Evolutionary conservation across 2,888 invertebrate species (phyloP).

Genomic region (Lathronympha strigana): DNA sequence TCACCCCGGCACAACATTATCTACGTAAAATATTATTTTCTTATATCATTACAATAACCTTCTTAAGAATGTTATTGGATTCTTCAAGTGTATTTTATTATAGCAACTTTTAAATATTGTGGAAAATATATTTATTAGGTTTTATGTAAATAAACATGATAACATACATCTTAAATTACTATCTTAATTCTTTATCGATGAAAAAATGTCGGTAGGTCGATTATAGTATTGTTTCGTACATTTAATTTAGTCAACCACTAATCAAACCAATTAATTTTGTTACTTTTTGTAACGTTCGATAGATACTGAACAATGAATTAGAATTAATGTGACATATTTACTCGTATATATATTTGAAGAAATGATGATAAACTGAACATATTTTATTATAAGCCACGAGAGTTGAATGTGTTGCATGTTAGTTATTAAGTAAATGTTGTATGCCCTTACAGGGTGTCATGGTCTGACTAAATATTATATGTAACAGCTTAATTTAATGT

Average conservation of each 20-base stretch:
- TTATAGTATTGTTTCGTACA: too few relatives aligned
- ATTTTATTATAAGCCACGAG: too few relatives aligned
- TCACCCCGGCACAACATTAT: conserved; percentile 33
- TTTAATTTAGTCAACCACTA: not conserved
- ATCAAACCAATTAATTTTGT: not conserved
- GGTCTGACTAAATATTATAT: too few relatives aligned
- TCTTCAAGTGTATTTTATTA: conserved; percentile 28
- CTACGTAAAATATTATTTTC: conserved; percentile 36
- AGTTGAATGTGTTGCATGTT: too few relatives aligned
- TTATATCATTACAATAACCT: conserved; percentile 26
- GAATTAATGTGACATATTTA: too few relatives aligned
- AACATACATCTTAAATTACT: not conserved
- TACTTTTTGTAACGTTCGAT: not conserved
- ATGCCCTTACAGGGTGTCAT: too few relatives aligned
- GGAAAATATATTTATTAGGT: not conserved
- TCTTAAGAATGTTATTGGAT: conserved; percentile 38
- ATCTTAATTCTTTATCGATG: too few relatives aligned
- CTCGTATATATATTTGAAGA: too few relatives aligned
- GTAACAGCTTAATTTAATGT: too few relatives aligned
- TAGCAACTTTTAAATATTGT: not conserved
- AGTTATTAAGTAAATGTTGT: too few relatives aligned
- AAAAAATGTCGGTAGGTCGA: too few relatives aligned
- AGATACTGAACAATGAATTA: not conserved
- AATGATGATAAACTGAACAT: too few relatives aligned
- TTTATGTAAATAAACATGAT: not conserved